Base-by-base conservation (phyloP, 2,888 invertebrate species). In the Polyploca ridens region DNA sequence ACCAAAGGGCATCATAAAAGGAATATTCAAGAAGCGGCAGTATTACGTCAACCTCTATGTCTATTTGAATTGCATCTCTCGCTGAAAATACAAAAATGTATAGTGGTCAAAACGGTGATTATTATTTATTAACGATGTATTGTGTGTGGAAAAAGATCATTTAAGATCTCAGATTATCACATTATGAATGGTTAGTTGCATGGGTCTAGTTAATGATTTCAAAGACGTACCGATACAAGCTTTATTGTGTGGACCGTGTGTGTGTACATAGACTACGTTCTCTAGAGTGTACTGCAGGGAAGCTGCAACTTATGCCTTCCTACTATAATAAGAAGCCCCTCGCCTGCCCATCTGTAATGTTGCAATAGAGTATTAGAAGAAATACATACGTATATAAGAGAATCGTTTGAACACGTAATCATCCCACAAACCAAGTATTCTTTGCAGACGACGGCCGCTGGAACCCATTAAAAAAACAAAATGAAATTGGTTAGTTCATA, bases 371-470 rank as follows among this genome's bases (percentile, higher is more conserved):
- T 85, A 87, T 87, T 90, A 89, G 89, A 90, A 88, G 89, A 90
- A 89, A 91, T 89, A 84, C 85, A 87, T 88, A 81, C 82, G 82
- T 84, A 93, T 93, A 94, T 92, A 94, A 93, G 91, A 90, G 87
- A 87, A 82, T 80, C 85, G 88, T 83, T 80, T 82, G 82, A 75
- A 83, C 76, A 88, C 88, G 86, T 89, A 90, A 90, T 86, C 89
- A 92, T 86, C 84, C 81, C 90, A 93, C 79, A 91, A 81, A 82
- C 80, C 76, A 78, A 87, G 79, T 81, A 84, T 80, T 83, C 87
- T 84, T 81, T 77, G 85, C 73, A 83, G 85, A 84, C 78, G 83
- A 76, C 87, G 81, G 90, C 83, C 86, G 85, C 72, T 75, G 74
- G 67, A 77, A 77, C 78, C 77, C 80, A 82, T 62, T 76, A 76